phyloP scores from a whole-genome alignment of 2,888 invertebrate genomes.

The Oxystoma pomonae region DNA sequence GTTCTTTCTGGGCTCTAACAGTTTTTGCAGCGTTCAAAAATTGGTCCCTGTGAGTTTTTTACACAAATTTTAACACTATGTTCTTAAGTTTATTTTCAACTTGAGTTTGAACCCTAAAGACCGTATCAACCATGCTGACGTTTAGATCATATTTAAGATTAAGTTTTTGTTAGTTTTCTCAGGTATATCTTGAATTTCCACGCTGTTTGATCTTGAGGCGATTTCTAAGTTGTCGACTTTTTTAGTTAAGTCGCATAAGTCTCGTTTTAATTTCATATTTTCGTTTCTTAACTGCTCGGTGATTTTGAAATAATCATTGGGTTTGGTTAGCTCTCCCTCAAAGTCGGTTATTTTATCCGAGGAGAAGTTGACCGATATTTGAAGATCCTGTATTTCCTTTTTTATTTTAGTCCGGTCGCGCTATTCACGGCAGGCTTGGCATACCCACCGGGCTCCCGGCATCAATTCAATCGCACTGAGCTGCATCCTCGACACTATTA shows the following conservation, averaged over 20 bases:
- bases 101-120: slow-evolving; percentile 13
- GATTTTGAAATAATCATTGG: neutral
- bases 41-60: slow-evolving; percentile 9
- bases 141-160: neutral
- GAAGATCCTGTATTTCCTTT: slow-evolving; percentile 2
- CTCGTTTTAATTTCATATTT: neutral
- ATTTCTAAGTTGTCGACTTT: neutral
- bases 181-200: slow-evolving; percentile 5
- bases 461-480: neutral
- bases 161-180: slow-evolving; percentile 2
- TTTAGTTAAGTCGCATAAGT: neutral
- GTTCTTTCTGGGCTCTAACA: slow-evolving; percentile 6
- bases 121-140: slow-evolving; percentile 7
- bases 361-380: slow-evolving; percentile 4
- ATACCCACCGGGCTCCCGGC: slow-evolving; percentile 4
- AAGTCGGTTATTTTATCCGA: slow-evolving; percentile 9
- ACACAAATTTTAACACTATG: neutral
- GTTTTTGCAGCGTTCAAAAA: slow-evolving; percentile 11
- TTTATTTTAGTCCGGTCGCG: neutral
- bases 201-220: slow-evolving; percentile 3
- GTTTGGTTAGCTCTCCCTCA: slow-evolving; percentile 1
- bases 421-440: neutral
- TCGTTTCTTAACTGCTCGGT: slow-evolving; percentile 2
- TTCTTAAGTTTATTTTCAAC: neutral
- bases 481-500: neutral